Conservation (phyloP, 2,113 vertebrate genomes). For the Vicugna pacos region DNA sequence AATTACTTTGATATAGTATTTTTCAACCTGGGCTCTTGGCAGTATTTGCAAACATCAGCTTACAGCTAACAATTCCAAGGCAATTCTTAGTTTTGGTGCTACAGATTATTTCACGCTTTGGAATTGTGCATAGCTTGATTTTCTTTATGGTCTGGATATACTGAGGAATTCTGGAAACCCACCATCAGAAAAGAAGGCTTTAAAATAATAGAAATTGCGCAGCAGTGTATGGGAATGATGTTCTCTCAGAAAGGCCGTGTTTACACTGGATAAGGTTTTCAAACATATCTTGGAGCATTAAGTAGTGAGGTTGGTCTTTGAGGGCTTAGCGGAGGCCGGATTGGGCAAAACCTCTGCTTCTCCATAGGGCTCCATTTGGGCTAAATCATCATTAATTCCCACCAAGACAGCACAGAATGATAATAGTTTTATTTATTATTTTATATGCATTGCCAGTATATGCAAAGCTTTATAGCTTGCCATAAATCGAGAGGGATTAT, state of each 20-base stretch:
- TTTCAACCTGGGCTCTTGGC: constrained; percentile 68
- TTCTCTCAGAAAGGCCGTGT: constrained; percentile 73
- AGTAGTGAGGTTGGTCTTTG: constrained; percentile 30
- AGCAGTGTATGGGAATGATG: constrained; percentile 27
- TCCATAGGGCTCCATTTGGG: constrained; percentile 77
- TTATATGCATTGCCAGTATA: constrained; percentile 78
- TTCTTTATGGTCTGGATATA: constrained; percentile 66
- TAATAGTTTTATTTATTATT: constrained; percentile 78
- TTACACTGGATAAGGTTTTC: constrained; percentile 76
- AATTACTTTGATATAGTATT: constrained; percentile 40
- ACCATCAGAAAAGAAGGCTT: constrained; percentile 41
- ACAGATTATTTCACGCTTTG: constrained; percentile 67
- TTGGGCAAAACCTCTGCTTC: constrained; percentile 68
- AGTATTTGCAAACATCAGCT: constrained; percentile 61
- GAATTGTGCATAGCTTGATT: constrained; percentile 58
- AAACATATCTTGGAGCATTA: constrained; percentile 72
- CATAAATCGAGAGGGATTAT: constrained; percentile 77
- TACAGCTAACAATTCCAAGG: constrained; percentile 51
- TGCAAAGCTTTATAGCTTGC: constrained; percentile 76
- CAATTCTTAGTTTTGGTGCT: constrained; percentile 50
- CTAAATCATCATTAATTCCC: constrained; percentile 82
- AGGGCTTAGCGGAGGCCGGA: constrained; percentile 57
- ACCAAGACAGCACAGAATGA: constrained; percentile 76
- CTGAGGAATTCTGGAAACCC: constrained; percentile 71
- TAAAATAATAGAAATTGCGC: constrained; percentile 69